Evolutionary conservation across 2,797 vertebrate genomes (phyloP), one percentile per base, ranked within the genome.

Genomic region (Adelosebastes latens): DNA sequence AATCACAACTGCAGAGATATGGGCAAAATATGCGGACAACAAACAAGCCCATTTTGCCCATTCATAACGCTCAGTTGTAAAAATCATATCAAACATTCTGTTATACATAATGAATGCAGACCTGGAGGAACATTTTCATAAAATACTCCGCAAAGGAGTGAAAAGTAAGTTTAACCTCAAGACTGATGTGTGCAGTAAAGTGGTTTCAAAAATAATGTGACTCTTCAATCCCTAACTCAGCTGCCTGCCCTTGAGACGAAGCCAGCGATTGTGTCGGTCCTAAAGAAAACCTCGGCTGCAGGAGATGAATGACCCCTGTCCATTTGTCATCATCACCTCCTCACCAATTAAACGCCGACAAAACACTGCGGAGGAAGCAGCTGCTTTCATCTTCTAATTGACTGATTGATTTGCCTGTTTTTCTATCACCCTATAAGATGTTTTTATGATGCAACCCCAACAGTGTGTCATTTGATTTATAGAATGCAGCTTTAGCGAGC

Each of bases 361-460:
- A 75, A 87, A 80, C 80, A 49, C 64, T 25, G 58, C 62, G 27
- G 83, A 55, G 74, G 79, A 80, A 79, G 75, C 65, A 86, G 84
- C 81, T 80, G 84, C 83, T 89, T 88, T 88, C 87, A 87, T 90
- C 87, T 82, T 66, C 78, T 85, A 87, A 91, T 85, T 87, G 84
- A 82, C 74, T 80, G 89, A 93, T 87, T 89, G 87, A 90, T 88
- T 89, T 73, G 55, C 39, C 61, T 42, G 64, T 76, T 88, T 89
- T 82, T 63, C 73, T 61, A 58, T 86, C 69, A 84, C 39, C 65
- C 34, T 65, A 56, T 79, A 77, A 62, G 79, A 83, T 75, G 72
- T 66, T 75, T 87, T 83, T 68, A 87, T 81, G 78, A 87, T 46
- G 55, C 29, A 24, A 58, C 55, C 56, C 53, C 13, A 31, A 79